These are phyloP conservation scores for Leptinotarsa lineolata DNA, from an alignment of 1,140 invertebrate genomes.

Conservation along the genomic window DNA sequence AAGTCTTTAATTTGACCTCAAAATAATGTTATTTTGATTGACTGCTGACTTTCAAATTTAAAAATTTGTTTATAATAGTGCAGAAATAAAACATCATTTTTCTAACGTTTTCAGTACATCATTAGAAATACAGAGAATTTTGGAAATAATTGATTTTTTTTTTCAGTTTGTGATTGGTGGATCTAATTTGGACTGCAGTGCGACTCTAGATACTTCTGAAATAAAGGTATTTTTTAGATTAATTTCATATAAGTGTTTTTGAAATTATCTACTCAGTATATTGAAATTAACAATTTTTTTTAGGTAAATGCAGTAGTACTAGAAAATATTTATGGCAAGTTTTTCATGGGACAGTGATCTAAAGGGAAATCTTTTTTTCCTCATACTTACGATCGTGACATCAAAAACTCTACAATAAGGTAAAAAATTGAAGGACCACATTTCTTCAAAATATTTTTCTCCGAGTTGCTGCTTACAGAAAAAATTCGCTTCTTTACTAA, in stretches of 20 bases:
- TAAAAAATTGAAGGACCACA: not conserved
- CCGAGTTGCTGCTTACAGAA: not conserved
- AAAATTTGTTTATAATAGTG: too few relatives aligned
- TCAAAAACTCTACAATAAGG: too few relatives aligned
- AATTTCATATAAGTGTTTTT: not conserved
- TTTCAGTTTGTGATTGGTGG: slow-evolving; percentile 82
- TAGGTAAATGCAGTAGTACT: not conserved
- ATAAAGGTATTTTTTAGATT: slow-evolving; percentile 63
- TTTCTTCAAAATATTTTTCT: not conserved
- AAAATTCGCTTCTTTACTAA: slow-evolving; percentile 46
- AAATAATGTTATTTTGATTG: too few relatives aligned
- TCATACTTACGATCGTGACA: too few relatives aligned
- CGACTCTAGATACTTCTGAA: slow-evolving; percentile 65
- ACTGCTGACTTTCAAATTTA: too few relatives aligned
- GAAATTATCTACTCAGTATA: not conserved
- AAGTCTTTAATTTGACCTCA: too few relatives aligned
- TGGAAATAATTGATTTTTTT: slow-evolving; percentile 26
- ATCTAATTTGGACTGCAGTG: slow-evolving; percentile 75
- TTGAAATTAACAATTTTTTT: not conserved
- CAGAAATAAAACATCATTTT: too few relatives aligned
- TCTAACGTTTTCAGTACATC: too few relatives aligned
- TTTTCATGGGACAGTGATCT: too few relatives aligned
- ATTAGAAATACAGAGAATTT: not conserved
- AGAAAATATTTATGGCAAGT: too few relatives aligned
- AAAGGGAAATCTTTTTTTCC: too few relatives aligned